These are phyloP conservation scores for Cosmia trapezina DNA, from an alignment of 2,888 invertebrate species.

Conservation along the genomic window DNA sequence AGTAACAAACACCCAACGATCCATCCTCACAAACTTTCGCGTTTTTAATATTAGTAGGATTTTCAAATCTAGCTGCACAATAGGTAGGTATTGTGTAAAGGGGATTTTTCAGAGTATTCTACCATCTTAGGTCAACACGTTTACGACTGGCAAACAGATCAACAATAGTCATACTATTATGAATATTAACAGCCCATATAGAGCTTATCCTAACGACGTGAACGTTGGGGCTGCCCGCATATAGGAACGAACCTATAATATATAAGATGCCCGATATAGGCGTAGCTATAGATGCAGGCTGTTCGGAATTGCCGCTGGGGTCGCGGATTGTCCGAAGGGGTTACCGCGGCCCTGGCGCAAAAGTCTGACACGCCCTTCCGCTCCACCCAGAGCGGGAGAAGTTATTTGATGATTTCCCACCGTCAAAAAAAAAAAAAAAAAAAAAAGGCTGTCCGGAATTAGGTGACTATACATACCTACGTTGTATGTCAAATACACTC, in stretches of 20 bases:
- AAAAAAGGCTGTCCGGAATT: no score
- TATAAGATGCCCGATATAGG: neutral
- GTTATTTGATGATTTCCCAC: no score
- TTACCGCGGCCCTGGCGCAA: no score
- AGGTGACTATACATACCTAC: neutral
- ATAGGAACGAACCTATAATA: neutral
- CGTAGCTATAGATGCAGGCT: neutral
- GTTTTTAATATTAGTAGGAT: no score
- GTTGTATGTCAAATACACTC: conserved; percentile 5
- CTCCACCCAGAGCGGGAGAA: no score
- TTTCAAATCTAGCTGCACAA: no score
- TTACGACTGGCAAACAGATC: neutral
- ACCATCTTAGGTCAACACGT: neutral
- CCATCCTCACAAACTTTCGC: no score
- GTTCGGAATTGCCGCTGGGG: neutral
- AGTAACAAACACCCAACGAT: no score
- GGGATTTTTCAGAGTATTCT: neutral
- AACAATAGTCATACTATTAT: conserved; percentile 3
- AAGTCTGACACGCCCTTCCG: no score
- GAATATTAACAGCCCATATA: conserved; percentile 15
- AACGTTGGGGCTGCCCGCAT: neutral
- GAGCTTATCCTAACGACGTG: conserved; percentile 24
- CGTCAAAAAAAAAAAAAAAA: no score
- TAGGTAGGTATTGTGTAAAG: no score
- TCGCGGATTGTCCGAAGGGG: no score